Percentiles rank a stretch among this genome's conserved stretches.
Evolutionary conservation across 2,888 invertebrate species (phyloP).

Genomic region (Unio pictorum): DNA sequence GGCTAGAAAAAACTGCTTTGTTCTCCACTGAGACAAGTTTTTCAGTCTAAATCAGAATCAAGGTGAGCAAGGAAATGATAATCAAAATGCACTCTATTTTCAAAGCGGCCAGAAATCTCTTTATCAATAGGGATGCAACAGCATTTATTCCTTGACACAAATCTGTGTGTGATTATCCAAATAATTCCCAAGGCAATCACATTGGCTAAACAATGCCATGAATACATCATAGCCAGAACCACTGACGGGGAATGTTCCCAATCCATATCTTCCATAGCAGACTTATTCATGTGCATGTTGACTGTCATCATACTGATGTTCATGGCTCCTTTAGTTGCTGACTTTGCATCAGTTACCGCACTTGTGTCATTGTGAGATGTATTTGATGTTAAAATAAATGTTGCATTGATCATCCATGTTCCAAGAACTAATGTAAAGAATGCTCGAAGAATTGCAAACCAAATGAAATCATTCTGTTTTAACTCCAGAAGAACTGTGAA

Average conservation of each 20-base stretch:
- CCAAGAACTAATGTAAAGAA: conserved; percentile 16
- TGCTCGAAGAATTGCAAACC: conserved; percentile 15
- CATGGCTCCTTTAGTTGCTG: too few relatives aligned
- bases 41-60: too few relatives aligned
- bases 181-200: conserved; percentile 9
- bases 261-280: too few relatives aligned
- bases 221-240: too few relatives aligned
- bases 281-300: too few relatives aligned
- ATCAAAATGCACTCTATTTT: conserved; percentile 21
- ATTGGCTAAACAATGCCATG: conserved; percentile 17
- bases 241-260: too few relatives aligned
- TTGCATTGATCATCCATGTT: conserved; percentile 8
- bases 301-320: too few relatives aligned
- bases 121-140: conserved; percentile 6
- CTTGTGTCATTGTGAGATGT: too few relatives aligned
- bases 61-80: conserved; percentile 6
- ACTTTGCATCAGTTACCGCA: too few relatives aligned
- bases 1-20: too few relatives aligned
- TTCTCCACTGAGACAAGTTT: too few relatives aligned
- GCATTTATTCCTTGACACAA: conserved; percentile 6
- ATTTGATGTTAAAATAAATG: too few relatives aligned
- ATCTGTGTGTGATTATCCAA: conserved; percentile 9
- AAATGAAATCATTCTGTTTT: conserved; percentile 7
- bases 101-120: conserved; percentile 13
- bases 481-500: conserved; percentile 15